Evolutionary conservation across 2,797 vertebrate species (phyloP), one percentile per base, ranked within the genome.

Genomic region (Crenuchus spilurus): DNA sequence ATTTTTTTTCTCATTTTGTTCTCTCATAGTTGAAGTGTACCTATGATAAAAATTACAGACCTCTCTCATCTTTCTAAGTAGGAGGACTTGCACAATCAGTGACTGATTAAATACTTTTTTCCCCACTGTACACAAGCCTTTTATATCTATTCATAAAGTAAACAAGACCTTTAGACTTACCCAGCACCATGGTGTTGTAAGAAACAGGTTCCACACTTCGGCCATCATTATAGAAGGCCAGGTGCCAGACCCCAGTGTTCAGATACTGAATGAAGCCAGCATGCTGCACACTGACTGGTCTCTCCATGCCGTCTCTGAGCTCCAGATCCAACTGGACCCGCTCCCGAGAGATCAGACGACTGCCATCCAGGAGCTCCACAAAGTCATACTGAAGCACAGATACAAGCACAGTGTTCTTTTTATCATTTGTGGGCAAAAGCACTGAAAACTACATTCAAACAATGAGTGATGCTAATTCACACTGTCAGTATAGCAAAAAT

Each of bases 161-260:
- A n/a, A 49, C 46, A 20, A 37, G 16, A 5, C 48, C 10, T 1
- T 6, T 31, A 44, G 18, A 52, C 33, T 93, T 91, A 99, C 97
- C 97, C 90, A 98, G 96, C 72, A 97, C 88, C 77, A 98, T 96
- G 81, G 97, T 96, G 90, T 96, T 98, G 75, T 96, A 99, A 71
- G 96, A 97, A 85, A 99, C 96, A 0, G 93, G 89, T 84, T 99
- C 98, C 3, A 91, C 39, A 26, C 89, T 95, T 54, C 95, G 94
- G 24, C 98, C 98, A 9, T 99, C 98, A 0, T 99, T 99, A 81
- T 99, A 99, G 88, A 99, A 99, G 14, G 97, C 97, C 87, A 99
- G 89, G 83, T 99, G 98, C 98, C 98, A 99, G 87, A 99, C 96
- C 10, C 97, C 98, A 0, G 93, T 91, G 82, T 99, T 95, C 85